phyloP scores from a whole-genome alignment of 1,140 invertebrate species.

The Cheumatopsyche charites region DNA sequence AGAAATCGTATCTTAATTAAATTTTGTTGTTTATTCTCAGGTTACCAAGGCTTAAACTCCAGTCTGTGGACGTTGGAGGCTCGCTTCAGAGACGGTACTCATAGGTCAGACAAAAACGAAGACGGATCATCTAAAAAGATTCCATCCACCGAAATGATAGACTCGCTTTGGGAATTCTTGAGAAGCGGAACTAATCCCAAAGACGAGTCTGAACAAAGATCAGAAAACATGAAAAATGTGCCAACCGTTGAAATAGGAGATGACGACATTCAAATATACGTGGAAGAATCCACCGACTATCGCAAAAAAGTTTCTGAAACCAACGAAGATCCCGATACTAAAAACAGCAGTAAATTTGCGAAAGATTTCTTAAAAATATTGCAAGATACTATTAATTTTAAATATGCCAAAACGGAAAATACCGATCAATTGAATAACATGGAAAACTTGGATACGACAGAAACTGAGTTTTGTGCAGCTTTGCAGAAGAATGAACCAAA shows the following conservation, averaged over 20 bases:
- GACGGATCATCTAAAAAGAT: conserved; percentile 29
- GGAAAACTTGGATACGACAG: conserved; percentile 54
- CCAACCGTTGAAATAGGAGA: background rate
- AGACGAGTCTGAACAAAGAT: conserved; percentile 15
- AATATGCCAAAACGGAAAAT: conserved; percentile 54
- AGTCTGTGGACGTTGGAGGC: conserved; percentile 41
- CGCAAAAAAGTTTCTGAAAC: conserved; percentile 50
- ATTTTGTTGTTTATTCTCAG: conserved; percentile 24
- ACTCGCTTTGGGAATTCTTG: conserved; percentile 60
- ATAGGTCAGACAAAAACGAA: conserved; percentile 35
- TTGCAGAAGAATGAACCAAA: conserved; percentile 40
- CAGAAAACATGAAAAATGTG: conserved; percentile 21
- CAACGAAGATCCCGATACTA: conserved; percentile 44
- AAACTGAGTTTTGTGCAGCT: conserved; percentile 36
- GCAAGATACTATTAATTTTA: conserved; percentile 54
- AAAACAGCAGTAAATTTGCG: conserved; percentile 55
- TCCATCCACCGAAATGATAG: conserved; percentile 54
- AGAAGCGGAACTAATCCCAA: conserved; percentile 36
- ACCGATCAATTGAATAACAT: conserved; percentile 52
- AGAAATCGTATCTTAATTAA: no score
- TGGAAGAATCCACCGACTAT: conserved; percentile 51
- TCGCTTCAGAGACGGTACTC: conserved; percentile 29
- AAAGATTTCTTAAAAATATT: conserved; percentile 58
- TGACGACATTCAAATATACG: conserved; percentile 51
- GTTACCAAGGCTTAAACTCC: conserved; percentile 46